phyloP scores from a whole-genome alignment of 2,797 vertebrate species.

The Merluccius polli region DNA sequence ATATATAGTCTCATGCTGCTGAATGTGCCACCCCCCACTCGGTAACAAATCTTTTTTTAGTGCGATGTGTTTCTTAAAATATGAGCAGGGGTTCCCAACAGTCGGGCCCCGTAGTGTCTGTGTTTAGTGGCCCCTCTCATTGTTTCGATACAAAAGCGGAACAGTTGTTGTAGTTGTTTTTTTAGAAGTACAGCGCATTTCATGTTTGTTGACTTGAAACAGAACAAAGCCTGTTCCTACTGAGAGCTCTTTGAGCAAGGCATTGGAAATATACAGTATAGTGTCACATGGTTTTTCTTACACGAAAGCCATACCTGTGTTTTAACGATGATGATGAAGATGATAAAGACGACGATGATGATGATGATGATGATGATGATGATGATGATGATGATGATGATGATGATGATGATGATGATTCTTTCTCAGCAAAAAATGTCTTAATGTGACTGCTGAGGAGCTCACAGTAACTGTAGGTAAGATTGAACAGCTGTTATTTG shows the following conservation, averaged over 20 bases:
- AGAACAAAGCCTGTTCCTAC: neutral
- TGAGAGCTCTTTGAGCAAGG: no score
- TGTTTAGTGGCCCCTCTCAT: neutral
- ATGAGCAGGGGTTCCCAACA: neutral
- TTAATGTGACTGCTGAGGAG: no score
- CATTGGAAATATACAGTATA: no score
- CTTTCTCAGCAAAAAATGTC: neutral
- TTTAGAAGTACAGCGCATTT: neutral
- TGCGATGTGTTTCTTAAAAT: neutral
- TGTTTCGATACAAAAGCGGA: neutral
- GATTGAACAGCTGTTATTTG: neutral
- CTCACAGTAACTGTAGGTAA: neutral
- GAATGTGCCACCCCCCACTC: neutral
- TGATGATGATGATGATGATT: neutral
- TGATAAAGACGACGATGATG: neutral
- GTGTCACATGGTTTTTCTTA: no score
- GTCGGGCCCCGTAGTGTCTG: neutral
- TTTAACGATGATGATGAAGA: neutral
- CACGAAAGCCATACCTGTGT: no score
- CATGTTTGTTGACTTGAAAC: neutral
- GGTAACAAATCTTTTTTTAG: neutral
- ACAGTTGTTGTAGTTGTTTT: neutral
- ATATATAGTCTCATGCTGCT: no score
- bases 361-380: neutral
- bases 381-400: neutral